Evolutionary conservation across 2,797 vertebrate species (phyloP), one percentile per base, ranked within the genome.

Genomic region (Chrosomus eos): DNA sequence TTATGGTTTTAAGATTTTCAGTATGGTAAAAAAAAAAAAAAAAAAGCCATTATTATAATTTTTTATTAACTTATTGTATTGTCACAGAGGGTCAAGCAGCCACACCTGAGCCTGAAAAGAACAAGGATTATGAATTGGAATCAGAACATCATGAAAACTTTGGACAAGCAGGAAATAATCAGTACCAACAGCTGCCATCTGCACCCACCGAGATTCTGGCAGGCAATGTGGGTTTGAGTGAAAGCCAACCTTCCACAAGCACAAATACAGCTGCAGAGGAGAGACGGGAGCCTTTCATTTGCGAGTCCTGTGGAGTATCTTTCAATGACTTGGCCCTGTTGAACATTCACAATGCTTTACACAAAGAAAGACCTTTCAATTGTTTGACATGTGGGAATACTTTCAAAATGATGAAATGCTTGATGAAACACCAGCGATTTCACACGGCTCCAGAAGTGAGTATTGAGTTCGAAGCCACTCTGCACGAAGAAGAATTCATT

Each of bases 341-440:
- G 7, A 80, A 85, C 83, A 80, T 85, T 80, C 83, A 85, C 83
- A 72, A 40, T 64, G 68, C 55, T 26, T 26, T 85, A 73, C 83
- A 85, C 83, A 80, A 73, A 85, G 83, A 85, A 62, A 85, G 83
- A 51, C 83, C 83, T 73, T 85, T 85, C 60, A 85, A 80, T 73
- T 85, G 83, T 48, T 60, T 80, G 40, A 80, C 53, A 26, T 85
- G 83, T 80, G 83, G 83, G 16, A 85, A 64, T 71, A 21, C 76
- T 73, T 85, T 85, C 55, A 85, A 79, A 85, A 85, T 85, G 83
- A 85, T 85, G 83, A 85, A 85, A 53, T 85, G 83, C 55, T 85
- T 85, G 55, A 85, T 85, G 83, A 85, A 85, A 51, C 83, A 85
- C 28, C 67, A 85, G 67, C 71, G 77, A 73, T 85, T 85, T 80